phyloP scores from a whole-genome alignment of 1,140 invertebrate species.

The Euborellia annulipes region DNA sequence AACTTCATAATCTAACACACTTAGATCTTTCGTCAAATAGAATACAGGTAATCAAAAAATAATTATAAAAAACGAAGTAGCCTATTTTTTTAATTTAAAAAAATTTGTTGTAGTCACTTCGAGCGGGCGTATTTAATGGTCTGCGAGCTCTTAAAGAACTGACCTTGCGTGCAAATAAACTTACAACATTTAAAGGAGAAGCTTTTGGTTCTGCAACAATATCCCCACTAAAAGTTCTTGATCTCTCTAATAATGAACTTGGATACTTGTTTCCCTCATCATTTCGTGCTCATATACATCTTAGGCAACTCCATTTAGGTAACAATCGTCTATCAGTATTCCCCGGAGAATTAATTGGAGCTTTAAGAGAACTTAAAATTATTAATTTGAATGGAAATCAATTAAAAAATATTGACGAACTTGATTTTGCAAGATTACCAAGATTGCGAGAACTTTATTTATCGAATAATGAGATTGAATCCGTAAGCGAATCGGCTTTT shows the following conservation, averaged over 20 bases:
- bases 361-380: slow-evolving; percentile 52
- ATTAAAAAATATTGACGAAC: slow-evolving; percentile 59
- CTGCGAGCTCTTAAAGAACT: slow-evolving; percentile 50
- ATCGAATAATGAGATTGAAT: slow-evolving; percentile 56
- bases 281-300: slow-evolving; percentile 60
- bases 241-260: slow-evolving; percentile 58
- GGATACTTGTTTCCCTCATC: slow-evolving; percentile 64
- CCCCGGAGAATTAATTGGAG: slow-evolving; percentile 59
- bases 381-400: slow-evolving; percentile 62
- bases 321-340: slow-evolving; percentile 68
- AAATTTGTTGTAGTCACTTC: too few species aligned
- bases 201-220: slow-evolving; percentile 40
- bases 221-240: slow-evolving; percentile 51
- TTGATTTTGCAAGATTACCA: slow-evolving; percentile 66
- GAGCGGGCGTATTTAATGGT: slow-evolving; percentile 45
- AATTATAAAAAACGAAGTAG: too few species aligned
- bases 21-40: slow-evolving; percentile 60
- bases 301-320: slow-evolving; percentile 47
- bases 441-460: slow-evolving; percentile 50
- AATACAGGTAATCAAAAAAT: slow-evolving; percentile 60
- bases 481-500: slow-evolving; percentile 70
- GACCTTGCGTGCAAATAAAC: slow-evolving; percentile 48
- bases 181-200: slow-evolving; percentile 62
- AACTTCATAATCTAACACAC: slow-evolving; percentile 48
- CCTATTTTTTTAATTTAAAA: too few species aligned